These are phyloP conservation scores for Epizoanthus stellaris DNA, from an alignment of 92 coral and sea anemone genomes.

Conservation along the genomic window DNA sequence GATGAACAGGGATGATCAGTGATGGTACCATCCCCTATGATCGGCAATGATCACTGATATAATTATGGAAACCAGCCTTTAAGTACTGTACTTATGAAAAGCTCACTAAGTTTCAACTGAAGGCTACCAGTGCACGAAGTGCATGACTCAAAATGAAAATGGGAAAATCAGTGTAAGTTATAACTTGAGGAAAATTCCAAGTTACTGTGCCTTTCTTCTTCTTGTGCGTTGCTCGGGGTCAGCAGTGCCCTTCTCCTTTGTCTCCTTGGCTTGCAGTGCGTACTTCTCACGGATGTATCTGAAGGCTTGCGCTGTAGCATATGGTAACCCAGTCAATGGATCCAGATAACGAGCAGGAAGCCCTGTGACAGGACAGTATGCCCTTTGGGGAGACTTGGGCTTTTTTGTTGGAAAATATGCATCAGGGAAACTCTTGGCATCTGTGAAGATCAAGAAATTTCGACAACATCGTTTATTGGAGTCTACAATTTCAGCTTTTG, in stretches of 20 bases:
- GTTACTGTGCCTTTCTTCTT: slow-evolving; percentile 51
- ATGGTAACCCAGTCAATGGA: slow-evolving; percentile 91
- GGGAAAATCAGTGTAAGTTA: too few species aligned
- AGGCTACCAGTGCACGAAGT: too few species aligned
- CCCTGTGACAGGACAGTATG: slow-evolving; percentile 96
- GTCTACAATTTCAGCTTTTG: slow-evolving; percentile 56
- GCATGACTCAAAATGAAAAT: too few species aligned
- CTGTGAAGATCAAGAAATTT: slow-evolving; percentile 93
- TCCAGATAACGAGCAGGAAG: slow-evolving; percentile 84
- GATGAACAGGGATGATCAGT: too few species aligned
- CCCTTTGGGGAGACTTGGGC: slow-evolving; percentile 77
- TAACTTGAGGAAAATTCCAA: too few species aligned
- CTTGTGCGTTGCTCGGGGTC: slow-evolving; percentile 67
- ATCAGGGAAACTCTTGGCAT: slow-evolving; percentile 91
- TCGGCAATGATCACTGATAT: too few species aligned
- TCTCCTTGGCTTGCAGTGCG: slow-evolving; percentile 80
- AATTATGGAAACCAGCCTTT: too few species aligned
- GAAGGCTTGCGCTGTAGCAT: slow-evolving; percentile 87
- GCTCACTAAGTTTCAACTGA: too few species aligned
- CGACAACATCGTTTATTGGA: slow-evolving; percentile 83
- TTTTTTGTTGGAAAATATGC: slow-evolving; percentile 88
- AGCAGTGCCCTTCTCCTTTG: slow-evolving; percentile 68
- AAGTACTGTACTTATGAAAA: too few species aligned
- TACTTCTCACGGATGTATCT: slow-evolving; percentile 91
- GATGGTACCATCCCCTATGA: too few species aligned